Base-by-base conservation (phyloP, 2,888 invertebrate species). In the Eurytoma adleriae region DNA sequence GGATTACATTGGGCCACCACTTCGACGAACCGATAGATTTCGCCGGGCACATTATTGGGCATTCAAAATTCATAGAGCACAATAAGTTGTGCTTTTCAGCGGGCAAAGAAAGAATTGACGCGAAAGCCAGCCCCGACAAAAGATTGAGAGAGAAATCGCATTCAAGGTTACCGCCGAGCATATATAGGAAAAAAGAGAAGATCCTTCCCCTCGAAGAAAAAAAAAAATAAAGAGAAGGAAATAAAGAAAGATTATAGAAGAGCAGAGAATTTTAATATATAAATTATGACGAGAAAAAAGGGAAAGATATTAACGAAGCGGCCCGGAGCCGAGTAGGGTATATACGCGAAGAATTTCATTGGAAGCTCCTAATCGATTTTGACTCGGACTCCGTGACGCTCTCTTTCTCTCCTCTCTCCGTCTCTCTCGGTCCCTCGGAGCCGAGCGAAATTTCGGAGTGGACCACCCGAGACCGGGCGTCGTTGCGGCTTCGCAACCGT, bases 281-380 rank as follows among this genome's bases (percentile, higher is more conserved):
- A 82, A 82, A 82, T 82, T 79, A 82, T 77, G 76, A 82, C 54
- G 76, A 40, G 54, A 54, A 81, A 77, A 61, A 79, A 82, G 74
- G 74, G 69, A 73, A 77, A 68, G 79, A 73, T 69, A 77, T 82
- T 82, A 78, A 72, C 74, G 70, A 78, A 71, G 70, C n/a, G 61
- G 20, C 27, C 61, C 48, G 40, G 64, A 48, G 62, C 70, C 12
- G 48, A 10, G 16, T n/a, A 59, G 64, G 27, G 40, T 40, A 40
- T 70, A 78, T 24, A 52, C 52, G 69, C 56, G 72, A 81, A 69
- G 79, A 80, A 82, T 81, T 81, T 79, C 82, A 78, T 80, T 82
- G 82, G 80, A 78, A 82, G 82, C 78, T 82, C 79, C 82, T 82
- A 82, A 82, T 82, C 82, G 82, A 82, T 82, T 82, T 82, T 40